phyloP scores from a whole-genome alignment of 2,113 vertebrate species.

The Ctenodactylus gundi region DNA sequence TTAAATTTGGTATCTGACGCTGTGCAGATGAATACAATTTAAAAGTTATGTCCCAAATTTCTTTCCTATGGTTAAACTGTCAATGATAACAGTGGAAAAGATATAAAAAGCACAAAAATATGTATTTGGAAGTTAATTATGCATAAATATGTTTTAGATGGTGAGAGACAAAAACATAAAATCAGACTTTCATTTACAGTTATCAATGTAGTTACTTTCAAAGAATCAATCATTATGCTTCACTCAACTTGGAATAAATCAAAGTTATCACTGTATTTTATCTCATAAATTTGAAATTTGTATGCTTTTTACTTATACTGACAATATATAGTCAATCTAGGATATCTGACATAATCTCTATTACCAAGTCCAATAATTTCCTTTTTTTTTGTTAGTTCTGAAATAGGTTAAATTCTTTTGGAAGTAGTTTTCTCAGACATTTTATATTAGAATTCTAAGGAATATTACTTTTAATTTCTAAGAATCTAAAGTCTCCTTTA shows the following conservation, averaged over 20 bases:
- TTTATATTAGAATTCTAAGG: background rate
- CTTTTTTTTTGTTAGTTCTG: background rate
- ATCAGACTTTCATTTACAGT: constrained; percentile 8
- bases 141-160: constrained; percentile 10
- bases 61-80: background rate
- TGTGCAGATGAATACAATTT: background rate
- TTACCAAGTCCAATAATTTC: background rate
- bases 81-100: background rate
- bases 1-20: background rate
- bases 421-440: background rate
- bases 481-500: constrained; percentile 24
- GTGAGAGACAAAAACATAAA: constrained; percentile 16
- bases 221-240: background rate
- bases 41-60: constrained; percentile 32
- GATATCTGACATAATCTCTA: background rate
- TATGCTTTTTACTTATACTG: background rate
- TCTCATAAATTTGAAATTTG: constrained; percentile 34
- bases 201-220: constrained; percentile 27
- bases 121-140: constrained; percentile 46
- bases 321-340: background rate
- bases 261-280: background rate
- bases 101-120: constrained; percentile 49
- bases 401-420: constrained; percentile 4
- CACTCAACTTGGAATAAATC: background rate
- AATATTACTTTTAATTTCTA: constrained; percentile 44